phyloP scores from a whole-genome alignment of 2,797 vertebrate genomes.

The Neostethus bicornis region DNA sequence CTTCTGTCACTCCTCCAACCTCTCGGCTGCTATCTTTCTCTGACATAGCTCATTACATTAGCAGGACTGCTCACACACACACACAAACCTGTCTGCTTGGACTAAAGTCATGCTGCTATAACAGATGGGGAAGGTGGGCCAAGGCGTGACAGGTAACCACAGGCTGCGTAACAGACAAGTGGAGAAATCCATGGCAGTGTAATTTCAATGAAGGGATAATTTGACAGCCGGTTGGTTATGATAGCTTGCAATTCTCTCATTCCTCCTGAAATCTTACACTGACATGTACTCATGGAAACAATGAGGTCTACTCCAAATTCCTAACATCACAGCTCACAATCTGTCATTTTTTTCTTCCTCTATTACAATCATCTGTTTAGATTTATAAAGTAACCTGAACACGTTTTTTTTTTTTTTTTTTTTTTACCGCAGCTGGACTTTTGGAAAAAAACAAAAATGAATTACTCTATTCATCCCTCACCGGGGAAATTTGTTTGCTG shows the following conservation, averaged over 20 bases:
- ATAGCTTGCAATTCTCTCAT: slow-evolving; percentile 64
- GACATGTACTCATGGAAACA: slow-evolving; percentile 13
- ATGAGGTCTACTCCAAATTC: slow-evolving; percentile 9
- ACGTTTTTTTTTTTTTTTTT: too few relatives aligned
- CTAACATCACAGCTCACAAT: slow-evolving; percentile 7
- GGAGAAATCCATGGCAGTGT: slow-evolving; percentile 56
- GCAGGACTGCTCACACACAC: slow-evolving; percentile 28
- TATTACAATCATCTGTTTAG: slow-evolving; percentile 35
- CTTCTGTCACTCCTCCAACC: slow-evolving; percentile 37
- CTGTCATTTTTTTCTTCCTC: neutral
- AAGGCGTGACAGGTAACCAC: slow-evolving; percentile 64
- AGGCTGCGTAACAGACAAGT: slow-evolving; percentile 61
- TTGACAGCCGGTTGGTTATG: slow-evolving; percentile 73
- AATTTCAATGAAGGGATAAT: slow-evolving; percentile 74
- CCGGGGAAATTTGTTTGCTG: too few relatives aligned
- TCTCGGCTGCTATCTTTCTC: slow-evolving; percentile 37
- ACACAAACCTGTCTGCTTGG: slow-evolving; percentile 39
- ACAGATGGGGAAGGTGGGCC: slow-evolving; percentile 25
- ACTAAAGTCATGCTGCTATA: slow-evolving; percentile 25
- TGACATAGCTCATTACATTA: slow-evolving; percentile 61
- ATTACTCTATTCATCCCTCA: too few relatives aligned
- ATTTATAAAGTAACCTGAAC: slow-evolving; percentile 44
- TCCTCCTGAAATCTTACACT: slow-evolving; percentile 44
- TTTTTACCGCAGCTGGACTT: too few relatives aligned
- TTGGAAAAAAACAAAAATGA: too few relatives aligned